Evolutionary conservation across 2,113 vertebrate genomes (phyloP), one percentile per base, ranked within the genome.

Genomic region (Siphamia tubifer): DNA sequence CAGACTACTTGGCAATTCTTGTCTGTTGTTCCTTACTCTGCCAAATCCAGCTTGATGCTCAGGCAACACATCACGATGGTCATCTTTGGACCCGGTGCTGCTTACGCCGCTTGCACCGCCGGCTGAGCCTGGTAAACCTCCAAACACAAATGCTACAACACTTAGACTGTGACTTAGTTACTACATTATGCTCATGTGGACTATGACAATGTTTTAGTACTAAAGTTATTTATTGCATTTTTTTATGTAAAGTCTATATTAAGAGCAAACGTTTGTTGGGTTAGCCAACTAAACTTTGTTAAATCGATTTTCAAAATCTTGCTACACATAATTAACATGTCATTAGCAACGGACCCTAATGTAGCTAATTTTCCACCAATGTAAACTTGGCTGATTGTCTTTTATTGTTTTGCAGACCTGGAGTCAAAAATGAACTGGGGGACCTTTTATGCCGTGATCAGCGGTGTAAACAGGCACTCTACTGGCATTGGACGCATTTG

Each of bases 381-480:
- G 1, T 23, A 9, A 20, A 38, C 32, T 23, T 16, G 25, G 36
- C 39, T 67, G 2, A 51, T 24, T 17, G 15, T 53, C 28, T 40
- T 21, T 15, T 66, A 1, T 24, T 84, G 21, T 71, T 90, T 80
- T 73, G 21, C 91, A 98, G 96, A 91, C 82, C 91, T 94, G 93
- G 95, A 92, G 92, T 89, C 89, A 4, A 94, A 92, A 19, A 99
- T 99, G 98, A 99, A 99, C 89, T 99, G 98, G 98, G 95, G 95
- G 0, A 93, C 94, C 83, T 94, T 99, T 85, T 99, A 99, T 86
- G 93, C 94, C 1, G 94, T 98, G 66, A 92, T 99, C 83, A 98
- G 96, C 1, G 98, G 98, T 2, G 96, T 98, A 91, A 99, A 98
- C 89, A 96, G 97, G 84, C 95, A 99, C 72, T 98, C 98, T 4